These are phyloP conservation scores for Cygnus olor DNA, from an alignment of 2,797 vertebrate genomes.

Conservation along the genomic window DNA sequence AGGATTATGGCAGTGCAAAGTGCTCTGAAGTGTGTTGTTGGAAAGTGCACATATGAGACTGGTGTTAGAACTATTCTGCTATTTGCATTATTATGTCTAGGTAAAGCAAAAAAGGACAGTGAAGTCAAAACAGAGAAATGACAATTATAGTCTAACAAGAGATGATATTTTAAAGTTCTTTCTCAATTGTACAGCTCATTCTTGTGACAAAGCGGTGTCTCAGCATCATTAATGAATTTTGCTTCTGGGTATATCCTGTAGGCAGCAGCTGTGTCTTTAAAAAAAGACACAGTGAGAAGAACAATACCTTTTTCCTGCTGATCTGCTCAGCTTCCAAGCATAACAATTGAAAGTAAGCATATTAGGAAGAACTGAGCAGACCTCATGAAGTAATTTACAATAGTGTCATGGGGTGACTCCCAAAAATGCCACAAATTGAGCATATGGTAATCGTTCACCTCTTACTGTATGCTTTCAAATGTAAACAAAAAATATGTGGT, in stretches of 20 bases:
- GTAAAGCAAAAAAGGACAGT: not conserved
- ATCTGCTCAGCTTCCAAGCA: constrained; percentile 8
- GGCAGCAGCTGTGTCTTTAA: constrained; percentile 17
- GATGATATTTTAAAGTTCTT: not conserved
- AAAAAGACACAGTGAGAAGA: constrained; percentile 9
- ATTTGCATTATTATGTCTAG: not conserved
- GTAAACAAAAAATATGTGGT: not conserved
- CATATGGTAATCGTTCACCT: not conserved
- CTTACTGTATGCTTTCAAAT: constrained; percentile 16
- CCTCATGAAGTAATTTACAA: not conserved
- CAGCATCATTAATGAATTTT: constrained; percentile 29
- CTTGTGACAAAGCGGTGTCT: not conserved
- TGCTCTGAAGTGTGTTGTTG: not conserved
- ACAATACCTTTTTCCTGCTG: not conserved
- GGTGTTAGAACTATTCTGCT: not conserved
- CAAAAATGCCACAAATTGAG: not conserved
- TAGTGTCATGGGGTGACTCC: not conserved
- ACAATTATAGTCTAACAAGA: not conserved
- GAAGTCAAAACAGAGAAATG: not conserved
- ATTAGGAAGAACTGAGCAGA: not conserved
- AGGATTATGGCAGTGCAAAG: not conserved
- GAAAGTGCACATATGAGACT: not conserved
- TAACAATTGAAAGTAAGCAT: constrained; percentile 3
- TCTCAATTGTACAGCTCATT: not conserved
- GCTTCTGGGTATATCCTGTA: constrained; percentile 22